Evolutionary conservation across 1,140 invertebrate species (phyloP).

Genomic region (Cherax destructor): DNA sequence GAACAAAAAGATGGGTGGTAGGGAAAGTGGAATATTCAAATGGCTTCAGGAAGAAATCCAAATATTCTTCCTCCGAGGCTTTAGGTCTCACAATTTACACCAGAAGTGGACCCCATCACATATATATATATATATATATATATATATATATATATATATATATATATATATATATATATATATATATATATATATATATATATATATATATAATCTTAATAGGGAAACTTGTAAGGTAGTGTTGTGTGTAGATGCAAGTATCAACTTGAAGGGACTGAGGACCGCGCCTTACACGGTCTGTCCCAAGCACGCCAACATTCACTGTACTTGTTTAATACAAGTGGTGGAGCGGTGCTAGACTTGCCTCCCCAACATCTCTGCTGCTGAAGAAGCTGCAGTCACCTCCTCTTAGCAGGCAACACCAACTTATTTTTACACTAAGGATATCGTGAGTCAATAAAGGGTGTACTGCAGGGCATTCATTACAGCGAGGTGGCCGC

Average conservation of each 20-base stretch:
- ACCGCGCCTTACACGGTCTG: conserved; percentile 35
- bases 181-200: conserved; percentile 57
- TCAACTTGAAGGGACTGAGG: conserved; percentile 18
- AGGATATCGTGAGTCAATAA: conserved; percentile 13
- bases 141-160: conserved; percentile 63
- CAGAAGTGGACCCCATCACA: too few relatives aligned
- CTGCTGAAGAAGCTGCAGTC: not conserved
- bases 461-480: conserved; percentile 37
- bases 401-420: not conserved
- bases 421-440: not conserved
- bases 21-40: too few relatives aligned
- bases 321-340: conserved; percentile 55
- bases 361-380: conserved; percentile 7
- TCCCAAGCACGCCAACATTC: conserved; percentile 51
- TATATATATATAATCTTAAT: not conserved
- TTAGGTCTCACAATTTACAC: too few relatives aligned
- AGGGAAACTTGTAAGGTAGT: not conserved
- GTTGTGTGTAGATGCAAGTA: not conserved
- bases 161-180: conserved; percentile 35
- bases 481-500: conserved; percentile 55
- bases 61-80: too few relatives aligned
- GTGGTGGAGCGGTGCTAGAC: conserved; percentile 36
- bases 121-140: conserved; percentile 55
- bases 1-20: too few relatives aligned
- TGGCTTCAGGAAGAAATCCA: too few relatives aligned